A percentile compares a stretch with the other conserved stretches of the same genome.
phyloP scores from a whole-genome alignment of 2,888 invertebrate species.

The Nipponacmea schrenckii region DNA sequence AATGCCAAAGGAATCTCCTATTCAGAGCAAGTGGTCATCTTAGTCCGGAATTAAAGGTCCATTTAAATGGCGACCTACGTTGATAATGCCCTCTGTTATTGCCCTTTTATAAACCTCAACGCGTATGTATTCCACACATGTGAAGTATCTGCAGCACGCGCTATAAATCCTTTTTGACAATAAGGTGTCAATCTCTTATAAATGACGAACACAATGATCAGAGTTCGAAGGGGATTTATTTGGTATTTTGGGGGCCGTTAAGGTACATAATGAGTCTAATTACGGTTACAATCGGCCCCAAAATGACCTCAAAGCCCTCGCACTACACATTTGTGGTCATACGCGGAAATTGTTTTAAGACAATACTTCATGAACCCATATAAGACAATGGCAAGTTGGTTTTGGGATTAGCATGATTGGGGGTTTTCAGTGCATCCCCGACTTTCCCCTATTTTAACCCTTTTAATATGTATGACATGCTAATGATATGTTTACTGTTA shows the following conservation, averaged over 20 bases:
- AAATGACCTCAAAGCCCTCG: neutral
- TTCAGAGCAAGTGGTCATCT: too few species aligned
- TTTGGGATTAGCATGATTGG: neutral
- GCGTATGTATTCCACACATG: neutral
- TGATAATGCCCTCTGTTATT: too few species aligned
- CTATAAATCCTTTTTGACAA: neutral
- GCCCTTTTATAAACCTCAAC: neutral
- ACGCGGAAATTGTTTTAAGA: neutral
- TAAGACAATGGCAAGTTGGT: neutral
- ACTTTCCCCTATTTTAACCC: neutral
- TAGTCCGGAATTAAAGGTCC: too few species aligned
- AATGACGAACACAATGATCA: neutral
- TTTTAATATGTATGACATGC: too few species aligned
- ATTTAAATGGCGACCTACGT: too few species aligned
- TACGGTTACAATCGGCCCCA: neutral
- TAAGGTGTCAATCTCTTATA: neutral
- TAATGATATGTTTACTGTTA: too few species aligned
- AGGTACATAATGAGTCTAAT: neutral
- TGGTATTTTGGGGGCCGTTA: neutral
- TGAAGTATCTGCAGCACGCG: slow-evolving; percentile 2
- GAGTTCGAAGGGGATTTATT: neutral
- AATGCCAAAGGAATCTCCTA: too few species aligned
- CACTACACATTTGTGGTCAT: neutral
- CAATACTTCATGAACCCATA: neutral
- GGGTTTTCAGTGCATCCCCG: neutral